phyloP scores from a whole-genome alignment of 2,797 vertebrate species.

The Centroberyx gerrardi region DNA sequence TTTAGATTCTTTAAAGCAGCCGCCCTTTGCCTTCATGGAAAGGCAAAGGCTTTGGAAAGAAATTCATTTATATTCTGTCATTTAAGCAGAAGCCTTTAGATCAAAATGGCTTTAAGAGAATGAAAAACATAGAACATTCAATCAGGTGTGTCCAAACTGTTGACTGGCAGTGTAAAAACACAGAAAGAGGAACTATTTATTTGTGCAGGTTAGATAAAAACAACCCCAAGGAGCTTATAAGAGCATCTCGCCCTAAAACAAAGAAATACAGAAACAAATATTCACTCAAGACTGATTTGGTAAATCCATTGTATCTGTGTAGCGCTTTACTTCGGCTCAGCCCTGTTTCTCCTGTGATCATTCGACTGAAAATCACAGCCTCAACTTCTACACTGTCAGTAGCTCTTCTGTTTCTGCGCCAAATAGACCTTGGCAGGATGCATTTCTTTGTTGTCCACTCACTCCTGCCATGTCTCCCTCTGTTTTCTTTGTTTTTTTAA shows the following conservation, averaged over 20 bases:
- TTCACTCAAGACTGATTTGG: background rate
- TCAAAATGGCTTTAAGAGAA: background rate
- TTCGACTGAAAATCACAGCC: constrained; percentile 28
- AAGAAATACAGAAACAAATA: background rate
- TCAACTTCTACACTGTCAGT: constrained; percentile 14
- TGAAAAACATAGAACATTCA: too few species aligned
- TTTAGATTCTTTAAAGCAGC: too few species aligned
- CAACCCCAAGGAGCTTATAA: background rate
- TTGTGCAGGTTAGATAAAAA: constrained; percentile 1
- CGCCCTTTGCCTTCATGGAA: too few species aligned
- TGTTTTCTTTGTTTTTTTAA: background rate
- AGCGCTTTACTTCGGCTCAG: constrained; percentile 1
- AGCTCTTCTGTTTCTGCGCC: constrained; percentile 36
- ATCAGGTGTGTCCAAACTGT: too few species aligned
- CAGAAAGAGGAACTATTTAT: background rate
- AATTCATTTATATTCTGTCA: too few species aligned
- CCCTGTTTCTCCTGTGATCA: constrained; percentile 16
- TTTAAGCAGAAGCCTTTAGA: too few species aligned
- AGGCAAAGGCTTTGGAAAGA: background rate
- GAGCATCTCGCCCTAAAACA: background rate
- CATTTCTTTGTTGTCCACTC: constrained; percentile 17
- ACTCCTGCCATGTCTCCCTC: background rate
- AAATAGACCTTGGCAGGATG: constrained; percentile 22
- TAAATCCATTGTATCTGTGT: background rate
- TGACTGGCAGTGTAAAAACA: background rate